phyloP scores from a whole-genome alignment of 2,797 vertebrate genomes.

The Spinus olivaceus region DNA sequence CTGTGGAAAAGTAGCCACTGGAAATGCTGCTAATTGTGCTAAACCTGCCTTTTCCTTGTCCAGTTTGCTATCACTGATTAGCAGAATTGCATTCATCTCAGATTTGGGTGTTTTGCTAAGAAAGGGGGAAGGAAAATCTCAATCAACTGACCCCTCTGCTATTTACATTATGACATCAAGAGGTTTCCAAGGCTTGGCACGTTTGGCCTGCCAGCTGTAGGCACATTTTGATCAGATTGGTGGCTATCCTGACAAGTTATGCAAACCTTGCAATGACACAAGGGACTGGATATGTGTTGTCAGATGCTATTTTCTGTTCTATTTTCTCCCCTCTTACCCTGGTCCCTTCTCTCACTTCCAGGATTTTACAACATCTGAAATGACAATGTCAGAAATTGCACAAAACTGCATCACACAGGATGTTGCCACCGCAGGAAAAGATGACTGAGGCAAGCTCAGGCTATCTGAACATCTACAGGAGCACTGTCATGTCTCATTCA shows the following conservation, averaged over 20 bases:
- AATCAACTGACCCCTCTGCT: background rate
- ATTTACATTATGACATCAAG: background rate
- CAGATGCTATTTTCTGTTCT: background rate
- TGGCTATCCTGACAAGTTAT: background rate
- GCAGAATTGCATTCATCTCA: background rate
- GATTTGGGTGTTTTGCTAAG: background rate
- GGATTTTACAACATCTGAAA: conserved; percentile 17
- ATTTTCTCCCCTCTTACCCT: background rate
- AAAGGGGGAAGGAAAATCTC: background rate
- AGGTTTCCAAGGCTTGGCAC: background rate
- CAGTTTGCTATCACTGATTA: background rate
- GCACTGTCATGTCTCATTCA: background rate
- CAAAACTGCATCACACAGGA: background rate
- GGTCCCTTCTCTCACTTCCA: background rate
- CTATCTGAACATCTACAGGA: background rate
- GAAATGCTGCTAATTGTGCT: background rate
- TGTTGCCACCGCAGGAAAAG: background rate
- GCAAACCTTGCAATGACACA: background rate
- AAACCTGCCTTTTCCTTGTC: background rate
- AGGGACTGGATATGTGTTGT: background rate
- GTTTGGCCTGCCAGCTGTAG: background rate
- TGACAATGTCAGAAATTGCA: background rate
- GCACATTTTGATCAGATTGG: background rate
- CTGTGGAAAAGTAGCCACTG: background rate
- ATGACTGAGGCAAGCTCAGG: background rate